Evolutionary conservation across 2,797 vertebrate genomes (phyloP).

Genomic region (Parambassis ranga): DNA sequence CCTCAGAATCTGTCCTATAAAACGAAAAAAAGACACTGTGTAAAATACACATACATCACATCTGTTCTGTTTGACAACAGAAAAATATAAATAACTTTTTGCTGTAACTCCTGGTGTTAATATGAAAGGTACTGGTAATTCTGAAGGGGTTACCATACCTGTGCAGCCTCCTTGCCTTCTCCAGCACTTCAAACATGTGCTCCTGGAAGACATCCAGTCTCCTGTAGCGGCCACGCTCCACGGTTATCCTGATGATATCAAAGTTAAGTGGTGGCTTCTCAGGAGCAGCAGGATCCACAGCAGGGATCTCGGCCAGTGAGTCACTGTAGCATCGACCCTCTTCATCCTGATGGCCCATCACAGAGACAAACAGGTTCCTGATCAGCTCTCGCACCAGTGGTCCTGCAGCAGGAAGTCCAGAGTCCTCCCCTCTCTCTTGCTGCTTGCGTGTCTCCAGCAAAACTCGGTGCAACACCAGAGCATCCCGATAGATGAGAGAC

Average conservation of each 20-base stretch:
- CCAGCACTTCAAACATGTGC: conserved; percentile 97
- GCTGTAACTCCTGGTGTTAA: background rate
- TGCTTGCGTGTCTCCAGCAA: conserved; percentile 91
- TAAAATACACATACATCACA: background rate
- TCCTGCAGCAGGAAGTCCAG: conserved; percentile 85
- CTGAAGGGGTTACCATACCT: conserved; percentile 75
- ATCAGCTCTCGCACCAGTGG: conserved; percentile 93
- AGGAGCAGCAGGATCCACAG: conserved; percentile 86
- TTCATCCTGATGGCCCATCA: conserved; percentile 98
- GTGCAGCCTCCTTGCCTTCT: conserved; percentile 92
- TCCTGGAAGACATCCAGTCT: conserved; percentile 97
- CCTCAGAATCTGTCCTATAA: conserved; percentile 94
- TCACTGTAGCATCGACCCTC: conserved; percentile 98
- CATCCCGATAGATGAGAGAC: conserved; percentile 97
- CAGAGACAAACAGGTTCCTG: conserved; percentile 95
- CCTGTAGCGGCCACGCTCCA: conserved; percentile 92
- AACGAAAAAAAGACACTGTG: background rate
- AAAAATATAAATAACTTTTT: background rate
- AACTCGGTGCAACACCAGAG: conserved; percentile 94
- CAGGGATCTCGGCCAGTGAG: conserved; percentile 95
- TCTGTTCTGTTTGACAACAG: too few species aligned
- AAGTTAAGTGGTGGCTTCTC: conserved; percentile 91
- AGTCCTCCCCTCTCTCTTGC: conserved; percentile 88
- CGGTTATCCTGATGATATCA: conserved; percentile 91
- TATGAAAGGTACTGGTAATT: background rate